These are phyloP conservation scores for Tenualosa ilisha DNA, from an alignment of 2,797 vertebrate genomes.

Conservation along the genomic window DNA sequence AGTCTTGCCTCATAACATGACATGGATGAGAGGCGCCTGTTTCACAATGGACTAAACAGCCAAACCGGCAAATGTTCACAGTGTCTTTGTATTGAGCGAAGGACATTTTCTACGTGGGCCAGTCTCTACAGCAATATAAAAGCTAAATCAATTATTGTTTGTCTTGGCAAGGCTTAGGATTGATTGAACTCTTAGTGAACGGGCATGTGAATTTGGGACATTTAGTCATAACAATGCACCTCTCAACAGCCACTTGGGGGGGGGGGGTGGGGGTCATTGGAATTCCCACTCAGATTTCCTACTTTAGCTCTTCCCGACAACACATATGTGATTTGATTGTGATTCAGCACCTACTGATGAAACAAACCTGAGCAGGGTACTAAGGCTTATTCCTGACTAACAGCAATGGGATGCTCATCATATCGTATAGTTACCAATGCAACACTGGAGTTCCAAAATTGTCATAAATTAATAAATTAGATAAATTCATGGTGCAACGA, in stretches of 20 bases:
- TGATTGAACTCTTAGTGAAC: background rate
- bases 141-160: slow-evolving; percentile 15
- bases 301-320: background rate
- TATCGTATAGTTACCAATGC: no score
- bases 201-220: background rate
- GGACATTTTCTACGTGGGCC: background rate
- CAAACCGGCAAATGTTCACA: background rate
- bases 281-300: background rate
- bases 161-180: slow-evolving; percentile 13
- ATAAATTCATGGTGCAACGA: no score
- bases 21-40: slow-evolving; percentile 7
- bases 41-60: slow-evolving; percentile 14
- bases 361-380: background rate
- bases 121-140: background rate
- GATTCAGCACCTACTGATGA: background rate
- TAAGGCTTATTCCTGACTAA: background rate
- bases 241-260: background rate
- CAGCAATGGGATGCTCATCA: no score
- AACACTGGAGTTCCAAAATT: no score
- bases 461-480: no score
- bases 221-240: background rate
- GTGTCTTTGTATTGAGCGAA: background rate
- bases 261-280: no score
- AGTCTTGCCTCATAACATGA: background rate
- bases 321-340: background rate